Evolutionary conservation across 2,113 vertebrate genomes (phyloP), one percentile per base, ranked within the genome.

Genomic region (Pelusios castaneus): DNA sequence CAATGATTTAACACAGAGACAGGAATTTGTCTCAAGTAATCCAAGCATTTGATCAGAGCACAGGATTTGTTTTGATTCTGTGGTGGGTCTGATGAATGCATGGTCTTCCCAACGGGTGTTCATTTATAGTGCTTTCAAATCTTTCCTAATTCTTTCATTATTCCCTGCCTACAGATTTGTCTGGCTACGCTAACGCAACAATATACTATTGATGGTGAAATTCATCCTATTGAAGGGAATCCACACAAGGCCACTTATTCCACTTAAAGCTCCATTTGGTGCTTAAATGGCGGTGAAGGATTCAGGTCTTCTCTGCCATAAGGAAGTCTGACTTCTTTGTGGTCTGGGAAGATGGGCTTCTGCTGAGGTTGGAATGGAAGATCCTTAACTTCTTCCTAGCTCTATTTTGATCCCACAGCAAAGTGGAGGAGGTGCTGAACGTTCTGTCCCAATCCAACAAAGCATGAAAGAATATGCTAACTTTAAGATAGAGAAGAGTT

Each of bases 1-100:
- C 0, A 0, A 82, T 95, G 95, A 96, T 96, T 96, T 96, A 82
- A 89, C 85, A 92, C 88, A 90, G 89, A 97, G 95, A 94, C 95
- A 93, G 84, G 92, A 92, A 80, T 95, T 96, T 91, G 92, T 92
- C 90, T 92, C 43, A 2, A 87, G 85, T 96, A 96, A 95, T 96
- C 95, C 94, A 90, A 91, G 85, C 89, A 56, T 58, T 73, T 49
- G 34, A 58, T 51, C 45, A 56, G 43, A 27, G 4, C 52, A 24
- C 49, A 51, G 43, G 95, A 84, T 77, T 97, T 97, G 94, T 96
- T 95, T 73, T 94, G 96, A 96, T 96, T 94, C 92, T 91, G 63
- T 84, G 84, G 41, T 86, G 85, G 89, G 91, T 90, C 85, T 82
- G 80, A 90, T 82, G 83, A 88, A 93, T 0, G 3, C 13, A 41